A percentile compares a stretch with the other conserved stretches of the same genome.
Conservation (phyloP, 2,113 vertebrate genomes). For the Mobula birostris region DNA sequence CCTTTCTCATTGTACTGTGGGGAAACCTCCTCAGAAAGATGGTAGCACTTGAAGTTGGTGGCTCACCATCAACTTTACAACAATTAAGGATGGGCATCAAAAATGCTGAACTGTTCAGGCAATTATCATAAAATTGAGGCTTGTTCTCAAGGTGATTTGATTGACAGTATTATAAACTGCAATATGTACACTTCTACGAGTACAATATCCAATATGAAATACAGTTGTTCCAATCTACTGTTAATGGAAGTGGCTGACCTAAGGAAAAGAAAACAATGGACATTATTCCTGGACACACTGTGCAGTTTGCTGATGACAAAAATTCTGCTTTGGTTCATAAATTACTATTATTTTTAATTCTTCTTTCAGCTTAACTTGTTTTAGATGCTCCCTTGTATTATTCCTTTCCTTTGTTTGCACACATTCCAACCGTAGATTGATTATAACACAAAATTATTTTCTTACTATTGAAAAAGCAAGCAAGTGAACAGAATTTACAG, state of each 20-base stretch:
- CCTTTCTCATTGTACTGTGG: too few species aligned
- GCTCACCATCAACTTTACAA: too few species aligned
- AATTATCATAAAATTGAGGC: background rate
- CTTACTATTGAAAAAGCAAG: background rate
- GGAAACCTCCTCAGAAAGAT: too few species aligned
- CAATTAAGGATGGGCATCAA: too few species aligned
- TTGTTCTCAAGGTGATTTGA: background rate
- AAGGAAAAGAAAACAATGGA: background rate
- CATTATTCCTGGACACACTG: background rate
- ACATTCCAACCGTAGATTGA: background rate
- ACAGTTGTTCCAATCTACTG: background rate
- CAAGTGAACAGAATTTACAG: background rate
- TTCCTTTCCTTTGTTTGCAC: background rate
- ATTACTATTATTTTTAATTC: background rate
- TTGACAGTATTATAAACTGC: background rate
- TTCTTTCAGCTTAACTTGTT: background rate
- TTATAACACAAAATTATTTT: background rate
- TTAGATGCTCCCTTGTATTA: background rate
- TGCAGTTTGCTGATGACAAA: background rate
- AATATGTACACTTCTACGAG: background rate
- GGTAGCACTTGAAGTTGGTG: too few species aligned
- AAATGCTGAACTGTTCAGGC: background rate
- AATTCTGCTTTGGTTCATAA: background rate
- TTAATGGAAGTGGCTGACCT: background rate
- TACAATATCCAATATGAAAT: background rate